Evolutionary conservation across 2,113 vertebrate genomes (phyloP).

Genomic region (Tachysurus fulvidraco): DNA sequence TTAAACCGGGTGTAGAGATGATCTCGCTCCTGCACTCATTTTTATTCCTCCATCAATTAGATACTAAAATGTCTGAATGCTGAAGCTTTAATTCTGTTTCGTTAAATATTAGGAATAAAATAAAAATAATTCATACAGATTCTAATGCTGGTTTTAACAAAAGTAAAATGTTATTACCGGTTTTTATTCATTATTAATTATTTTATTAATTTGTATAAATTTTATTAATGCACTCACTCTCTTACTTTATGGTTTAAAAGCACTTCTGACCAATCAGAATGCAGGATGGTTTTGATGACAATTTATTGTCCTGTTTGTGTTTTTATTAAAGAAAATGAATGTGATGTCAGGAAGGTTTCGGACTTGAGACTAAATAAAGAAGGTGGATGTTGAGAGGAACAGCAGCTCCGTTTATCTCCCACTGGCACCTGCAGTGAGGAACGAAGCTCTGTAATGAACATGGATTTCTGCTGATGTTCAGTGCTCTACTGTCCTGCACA

Average conservation of each 20-base stretch:
- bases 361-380: background rate
- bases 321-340: background rate
- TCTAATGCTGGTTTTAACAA: background rate
- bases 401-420: conserved; percentile 74
- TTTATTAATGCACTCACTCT: too few species aligned
- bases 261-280: background rate
- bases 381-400: background rate
- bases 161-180: background rate
- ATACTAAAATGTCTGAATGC: background rate
- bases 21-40: too few species aligned
- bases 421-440: conserved; percentile 81
- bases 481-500: conserved; percentile 79
- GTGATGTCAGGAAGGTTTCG: background rate
- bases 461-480: conserved; percentile 78
- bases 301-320: background rate
- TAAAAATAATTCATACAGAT: background rate
- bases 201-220: too few species aligned
- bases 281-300: background rate
- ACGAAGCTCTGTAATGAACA: conserved; percentile 78
- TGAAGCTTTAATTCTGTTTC: background rate
- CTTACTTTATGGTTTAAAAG: too few species aligned
- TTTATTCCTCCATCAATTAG: background rate
- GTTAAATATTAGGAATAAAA: background rate
- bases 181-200: too few species aligned
- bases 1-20: background rate